These are phyloP conservation scores for Druon quercuslanigerum DNA, from an alignment of 1,140 invertebrate genomes.

Conservation along the genomic window DNA sequence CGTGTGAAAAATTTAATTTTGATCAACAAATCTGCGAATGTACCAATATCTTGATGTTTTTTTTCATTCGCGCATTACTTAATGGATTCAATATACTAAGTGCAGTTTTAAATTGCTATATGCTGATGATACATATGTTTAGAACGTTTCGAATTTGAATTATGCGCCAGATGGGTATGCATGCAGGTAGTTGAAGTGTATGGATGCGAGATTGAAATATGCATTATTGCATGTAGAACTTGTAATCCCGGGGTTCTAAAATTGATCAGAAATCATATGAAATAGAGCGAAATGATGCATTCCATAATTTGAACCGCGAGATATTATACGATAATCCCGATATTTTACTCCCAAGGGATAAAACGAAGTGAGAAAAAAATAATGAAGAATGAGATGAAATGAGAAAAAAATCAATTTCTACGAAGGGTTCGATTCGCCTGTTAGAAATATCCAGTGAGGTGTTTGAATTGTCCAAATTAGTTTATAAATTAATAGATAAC, in stretches of 20 bases:
- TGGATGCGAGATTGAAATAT: slow-evolving; percentile 16
- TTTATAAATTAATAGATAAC: no score
- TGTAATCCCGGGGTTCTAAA: slow-evolving; percentile 16
- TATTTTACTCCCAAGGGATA: neutral
- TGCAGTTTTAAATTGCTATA: slow-evolving; percentile 5
- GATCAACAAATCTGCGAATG: no score
- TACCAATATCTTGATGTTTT: no score
- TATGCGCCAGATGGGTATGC: slow-evolving; percentile 15
- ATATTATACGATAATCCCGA: neutral
- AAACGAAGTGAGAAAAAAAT: neutral
- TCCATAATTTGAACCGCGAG: neutral
- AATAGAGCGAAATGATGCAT: slow-evolving; percentile 24
- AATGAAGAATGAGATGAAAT: neutral
- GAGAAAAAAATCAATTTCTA: no score
- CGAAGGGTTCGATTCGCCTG: no score
- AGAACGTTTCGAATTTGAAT: slow-evolving; percentile 15
- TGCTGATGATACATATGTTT: neutral
- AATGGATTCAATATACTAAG: neutral
- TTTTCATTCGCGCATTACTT: no score
- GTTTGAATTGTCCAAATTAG: no score
- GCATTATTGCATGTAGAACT: slow-evolving; percentile 12
- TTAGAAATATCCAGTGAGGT: no score
- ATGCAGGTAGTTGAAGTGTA: neutral
- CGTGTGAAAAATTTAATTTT: no score
- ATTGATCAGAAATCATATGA: slow-evolving; percentile 26